Evolutionary conservation across 2,113 vertebrate genomes (phyloP).

Genomic region (Tonatia bakeri): DNA sequence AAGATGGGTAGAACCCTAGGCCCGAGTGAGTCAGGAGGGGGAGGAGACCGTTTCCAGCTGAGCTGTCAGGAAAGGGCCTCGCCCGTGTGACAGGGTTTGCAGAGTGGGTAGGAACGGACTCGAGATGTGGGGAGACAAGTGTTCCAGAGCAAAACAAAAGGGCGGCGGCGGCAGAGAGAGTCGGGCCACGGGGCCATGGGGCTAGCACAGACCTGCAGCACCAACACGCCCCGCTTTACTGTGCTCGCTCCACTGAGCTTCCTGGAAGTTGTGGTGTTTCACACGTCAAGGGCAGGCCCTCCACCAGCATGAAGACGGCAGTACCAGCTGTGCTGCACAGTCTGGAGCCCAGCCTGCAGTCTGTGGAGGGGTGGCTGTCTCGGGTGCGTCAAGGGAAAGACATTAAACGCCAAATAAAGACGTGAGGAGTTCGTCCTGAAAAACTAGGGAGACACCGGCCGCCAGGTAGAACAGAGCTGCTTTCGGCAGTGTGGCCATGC

Average conservation of each 20-base stretch:
- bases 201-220: background rate
- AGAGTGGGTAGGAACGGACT: background rate
- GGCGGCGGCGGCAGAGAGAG: background rate
- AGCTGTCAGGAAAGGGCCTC: background rate
- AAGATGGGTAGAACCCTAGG: background rate
- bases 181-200: too few species aligned
- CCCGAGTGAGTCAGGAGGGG: background rate
- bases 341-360: background rate
- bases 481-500: background rate
- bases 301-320: background rate
- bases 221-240: rapidly evolving
- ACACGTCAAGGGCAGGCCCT: too few species aligned
- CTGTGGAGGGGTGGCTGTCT: background rate
- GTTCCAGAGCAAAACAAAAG: background rate
- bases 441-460: background rate
- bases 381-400: background rate
- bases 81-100: background rate
- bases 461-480: too few species aligned
- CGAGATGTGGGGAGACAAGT: background rate
- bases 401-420: background rate
- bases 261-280: background rate
- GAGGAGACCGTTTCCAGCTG: background rate
- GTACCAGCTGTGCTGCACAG: background rate
- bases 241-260: background rate
- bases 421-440: background rate